Percentiles rank a stretch among this genome's conserved stretches.
These are phyloP conservation scores for Eretmocerus hayati DNA, from an alignment of 2,888 invertebrate species.

Conservation along the genomic window DNA sequence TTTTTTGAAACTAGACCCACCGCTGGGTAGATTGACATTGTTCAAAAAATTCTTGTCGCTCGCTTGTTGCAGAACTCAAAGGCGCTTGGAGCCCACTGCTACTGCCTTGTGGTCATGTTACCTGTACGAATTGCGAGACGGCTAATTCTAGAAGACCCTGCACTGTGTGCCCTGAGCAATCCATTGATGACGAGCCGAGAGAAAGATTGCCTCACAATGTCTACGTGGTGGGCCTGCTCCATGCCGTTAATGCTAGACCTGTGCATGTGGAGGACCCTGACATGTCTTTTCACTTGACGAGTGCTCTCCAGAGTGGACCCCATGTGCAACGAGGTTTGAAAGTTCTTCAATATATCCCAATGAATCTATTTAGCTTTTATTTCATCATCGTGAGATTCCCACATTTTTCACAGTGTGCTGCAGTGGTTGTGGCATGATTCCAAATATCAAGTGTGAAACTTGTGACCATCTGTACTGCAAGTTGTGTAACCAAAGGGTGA, in stretches of 20 bases:
- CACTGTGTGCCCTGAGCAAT: constrained; percentile 30
- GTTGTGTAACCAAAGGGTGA: constrained; percentile 38
- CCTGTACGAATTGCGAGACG: constrained; percentile 59
- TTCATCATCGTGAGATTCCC: background rate
- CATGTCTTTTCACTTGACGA: constrained; percentile 23
- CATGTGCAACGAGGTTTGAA: no score
- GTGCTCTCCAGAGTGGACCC: no score
- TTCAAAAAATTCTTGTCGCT: no score
- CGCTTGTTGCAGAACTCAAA: constrained; percentile 8
- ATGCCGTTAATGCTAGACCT: constrained; percentile 18
- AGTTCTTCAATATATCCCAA: background rate
- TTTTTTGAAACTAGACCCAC: no score
- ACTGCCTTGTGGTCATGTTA: constrained; percentile 60
- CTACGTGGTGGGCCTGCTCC: constrained; percentile 37
- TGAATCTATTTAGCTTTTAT: background rate
- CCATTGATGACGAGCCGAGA: background rate
- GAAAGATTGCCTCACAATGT: constrained; percentile 41
- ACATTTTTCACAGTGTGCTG: constrained; percentile 28
- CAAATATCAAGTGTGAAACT: constrained; percentile 31
- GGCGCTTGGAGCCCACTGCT: constrained; percentile 50
- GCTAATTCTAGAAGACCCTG: constrained; percentile 43
- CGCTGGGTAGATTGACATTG: no score
- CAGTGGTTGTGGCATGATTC: constrained; percentile 32
- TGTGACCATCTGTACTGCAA: constrained; percentile 34
- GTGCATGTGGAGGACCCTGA: constrained; percentile 26